Conservation (phyloP, 2,888 invertebrate genomes). For the Drosophila recens region DNA sequence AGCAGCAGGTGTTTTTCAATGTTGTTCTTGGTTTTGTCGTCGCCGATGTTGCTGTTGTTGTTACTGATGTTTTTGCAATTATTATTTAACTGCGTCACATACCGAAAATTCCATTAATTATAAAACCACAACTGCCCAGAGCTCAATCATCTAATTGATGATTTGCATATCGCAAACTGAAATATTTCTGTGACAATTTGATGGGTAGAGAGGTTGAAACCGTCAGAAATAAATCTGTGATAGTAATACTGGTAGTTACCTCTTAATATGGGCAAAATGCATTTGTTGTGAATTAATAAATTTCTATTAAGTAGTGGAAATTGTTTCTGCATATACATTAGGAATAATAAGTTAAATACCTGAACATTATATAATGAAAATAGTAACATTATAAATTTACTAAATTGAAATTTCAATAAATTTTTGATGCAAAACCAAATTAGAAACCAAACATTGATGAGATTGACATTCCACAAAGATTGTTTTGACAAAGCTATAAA, state of each 20-base stretch:
- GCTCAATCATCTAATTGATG: constrained; percentile 48
- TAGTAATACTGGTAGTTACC: not conserved
- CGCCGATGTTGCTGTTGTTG: constrained; percentile 18
- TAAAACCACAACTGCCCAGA: constrained; percentile 46
- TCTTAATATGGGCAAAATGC: not conserved
- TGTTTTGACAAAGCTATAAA: too few species aligned
- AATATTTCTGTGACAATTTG: constrained; percentile 9
- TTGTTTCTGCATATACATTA: too few species aligned
- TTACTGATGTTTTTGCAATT: constrained; percentile 46
- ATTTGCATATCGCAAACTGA: constrained; percentile 21
- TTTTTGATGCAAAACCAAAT: too few species aligned
- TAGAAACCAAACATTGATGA: too few species aligned
- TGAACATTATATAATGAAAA: too few species aligned
- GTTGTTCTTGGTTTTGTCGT: constrained; percentile 6
- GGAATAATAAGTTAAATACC: too few species aligned
- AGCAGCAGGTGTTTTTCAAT: constrained; percentile 47
- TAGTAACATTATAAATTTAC: too few species aligned
- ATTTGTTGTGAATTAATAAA: not conserved
- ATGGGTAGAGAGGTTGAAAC: not conserved
- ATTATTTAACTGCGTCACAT: constrained; percentile 42
- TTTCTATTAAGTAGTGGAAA: not conserved
- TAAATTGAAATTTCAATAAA: too few species aligned
- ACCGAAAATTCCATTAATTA: constrained; percentile 59
- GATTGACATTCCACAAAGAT: too few species aligned
- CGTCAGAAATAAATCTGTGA: not conserved